Percentiles rank a stretch among this genome's conserved stretches.
Evolutionary conservation across 2,113 vertebrate genomes (phyloP).

Genomic region (Ailuropoda melanoleuca): DNA sequence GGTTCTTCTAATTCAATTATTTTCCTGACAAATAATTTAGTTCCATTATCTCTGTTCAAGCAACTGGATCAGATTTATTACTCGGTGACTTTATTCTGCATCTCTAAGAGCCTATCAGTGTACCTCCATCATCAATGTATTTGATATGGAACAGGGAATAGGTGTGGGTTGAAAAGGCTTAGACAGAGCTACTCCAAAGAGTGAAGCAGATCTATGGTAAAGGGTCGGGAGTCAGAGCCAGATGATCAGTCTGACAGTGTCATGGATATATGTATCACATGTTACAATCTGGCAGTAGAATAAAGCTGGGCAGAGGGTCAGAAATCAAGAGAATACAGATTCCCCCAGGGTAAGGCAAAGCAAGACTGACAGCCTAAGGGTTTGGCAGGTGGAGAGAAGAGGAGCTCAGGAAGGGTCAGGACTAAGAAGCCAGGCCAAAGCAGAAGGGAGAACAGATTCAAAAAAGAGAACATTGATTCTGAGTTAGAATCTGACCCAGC

Average conservation of each 20-base stretch:
- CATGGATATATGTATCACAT: background rate
- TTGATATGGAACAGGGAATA: background rate
- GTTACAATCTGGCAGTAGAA: background rate
- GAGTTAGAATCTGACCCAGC: background rate
- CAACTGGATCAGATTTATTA: constrained; percentile 9
- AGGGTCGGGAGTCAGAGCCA: background rate
- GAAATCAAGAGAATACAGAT: background rate
- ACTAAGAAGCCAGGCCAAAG: background rate
- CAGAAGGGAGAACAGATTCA: background rate
- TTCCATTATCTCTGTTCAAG: constrained; percentile 41
- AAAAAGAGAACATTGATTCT: background rate
- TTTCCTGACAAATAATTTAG: constrained; percentile 35
- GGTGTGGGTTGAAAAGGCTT: background rate
- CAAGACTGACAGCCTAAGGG: background rate
- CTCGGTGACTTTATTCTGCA: background rate
- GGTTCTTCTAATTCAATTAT: constrained; percentile 20
- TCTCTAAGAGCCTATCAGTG: background rate
- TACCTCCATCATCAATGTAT: background rate
- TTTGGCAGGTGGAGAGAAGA: background rate
- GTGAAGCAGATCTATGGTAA: background rate
- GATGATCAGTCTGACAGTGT: background rate
- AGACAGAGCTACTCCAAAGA: background rate
- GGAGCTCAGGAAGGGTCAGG: background rate
- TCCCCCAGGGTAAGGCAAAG: background rate
- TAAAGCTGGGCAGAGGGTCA: background rate